These are phyloP conservation scores for Eupithecia dodoneata DNA, from an alignment of 2,888 invertebrate species.

Conservation along the genomic window DNA sequence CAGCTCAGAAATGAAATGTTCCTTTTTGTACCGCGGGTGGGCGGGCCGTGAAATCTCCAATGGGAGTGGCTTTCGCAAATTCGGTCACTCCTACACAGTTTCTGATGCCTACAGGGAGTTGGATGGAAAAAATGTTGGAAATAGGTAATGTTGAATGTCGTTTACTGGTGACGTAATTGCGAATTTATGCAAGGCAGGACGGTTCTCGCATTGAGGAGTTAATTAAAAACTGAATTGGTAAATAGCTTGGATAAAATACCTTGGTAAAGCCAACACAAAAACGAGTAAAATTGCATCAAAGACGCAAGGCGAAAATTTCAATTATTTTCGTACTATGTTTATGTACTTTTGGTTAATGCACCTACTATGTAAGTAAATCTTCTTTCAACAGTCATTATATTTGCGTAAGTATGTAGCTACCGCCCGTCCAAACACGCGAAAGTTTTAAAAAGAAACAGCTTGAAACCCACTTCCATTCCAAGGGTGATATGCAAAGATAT, in stretches of 20 bases:
- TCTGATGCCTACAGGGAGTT: slow-evolving; percentile 82
- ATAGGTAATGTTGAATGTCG: slow-evolving; percentile 80
- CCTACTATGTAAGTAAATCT: neutral
- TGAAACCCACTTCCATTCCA: slow-evolving; percentile 27
- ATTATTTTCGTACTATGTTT: neutral
- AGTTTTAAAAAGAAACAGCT: slow-evolving; percentile 20
- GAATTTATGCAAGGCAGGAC: slow-evolving; percentile 65
- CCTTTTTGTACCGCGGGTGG: slow-evolving; percentile 73
- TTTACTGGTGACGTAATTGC: slow-evolving; percentile 77
- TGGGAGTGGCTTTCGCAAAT: slow-evolving; percentile 65
- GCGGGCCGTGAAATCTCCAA: slow-evolving; percentile 72
- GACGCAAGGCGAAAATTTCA: neutral
- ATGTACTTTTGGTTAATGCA: neutral
- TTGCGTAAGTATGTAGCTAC: neutral
- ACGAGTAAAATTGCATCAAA: neutral
- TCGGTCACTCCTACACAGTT: slow-evolving; percentile 77
- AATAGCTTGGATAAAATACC: slow-evolving; percentile 6
- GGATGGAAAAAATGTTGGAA: slow-evolving; percentile 75
- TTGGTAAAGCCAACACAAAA: neutral
- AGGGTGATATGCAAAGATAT: slow-evolving; percentile 79
- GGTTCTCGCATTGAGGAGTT: slow-evolving; percentile 44
- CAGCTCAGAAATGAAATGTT: slow-evolving; percentile 56
- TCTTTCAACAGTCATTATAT: neutral
- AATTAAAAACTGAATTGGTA: slow-evolving; percentile 41
- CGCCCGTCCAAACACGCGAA: slow-evolving; percentile 6